These are phyloP conservation scores for Stichopus horrens DNA, from an alignment of 53 echinoderm and acorn worm species.

Conservation along the genomic window DNA sequence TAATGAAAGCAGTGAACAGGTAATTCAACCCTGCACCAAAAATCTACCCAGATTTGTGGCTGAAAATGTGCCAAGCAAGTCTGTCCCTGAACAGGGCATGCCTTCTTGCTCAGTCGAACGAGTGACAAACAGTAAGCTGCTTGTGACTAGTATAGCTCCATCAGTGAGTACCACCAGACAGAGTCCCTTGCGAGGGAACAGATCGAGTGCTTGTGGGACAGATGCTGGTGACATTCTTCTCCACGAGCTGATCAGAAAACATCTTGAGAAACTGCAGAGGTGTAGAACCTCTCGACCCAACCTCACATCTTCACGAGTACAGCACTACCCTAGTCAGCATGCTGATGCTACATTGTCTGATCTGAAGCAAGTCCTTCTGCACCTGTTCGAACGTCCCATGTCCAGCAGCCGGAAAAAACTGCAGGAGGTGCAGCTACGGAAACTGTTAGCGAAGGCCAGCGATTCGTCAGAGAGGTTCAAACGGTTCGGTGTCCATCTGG, in stretches of 20 bases:
- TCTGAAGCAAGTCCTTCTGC: constrained; percentile 18
- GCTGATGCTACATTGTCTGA: not conserved
- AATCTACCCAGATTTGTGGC: too few relatives aligned
- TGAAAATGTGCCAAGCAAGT: too few relatives aligned
- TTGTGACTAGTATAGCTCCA: too few relatives aligned
- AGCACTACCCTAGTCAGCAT: not conserved
- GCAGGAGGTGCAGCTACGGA: constrained; percentile 11
- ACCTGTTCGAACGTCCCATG: constrained; percentile 19
- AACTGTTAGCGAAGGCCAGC: constrained; percentile 27
- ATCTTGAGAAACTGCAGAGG: not conserved
- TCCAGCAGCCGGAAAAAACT: not conserved
- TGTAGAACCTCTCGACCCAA: constrained; percentile 1
- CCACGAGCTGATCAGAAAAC: constrained; percentile 11
- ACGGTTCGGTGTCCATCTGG: constrained; percentile 26
- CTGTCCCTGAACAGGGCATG: too few relatives aligned
- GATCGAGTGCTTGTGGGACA: too few relatives aligned
- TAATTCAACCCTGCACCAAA: too few relatives aligned
- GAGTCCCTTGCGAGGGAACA: too few relatives aligned
- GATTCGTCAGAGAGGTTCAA: constrained; percentile 13
- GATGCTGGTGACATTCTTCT: not conserved
- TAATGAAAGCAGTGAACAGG: too few relatives aligned
- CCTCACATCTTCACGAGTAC: not conserved
- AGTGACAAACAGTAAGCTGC: too few relatives aligned
- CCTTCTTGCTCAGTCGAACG: too few relatives aligned
- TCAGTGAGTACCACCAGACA: too few relatives aligned